These are phyloP conservation scores for Tachina grossa DNA, from an alignment of 2,888 invertebrate species.

Conservation along the genomic window DNA sequence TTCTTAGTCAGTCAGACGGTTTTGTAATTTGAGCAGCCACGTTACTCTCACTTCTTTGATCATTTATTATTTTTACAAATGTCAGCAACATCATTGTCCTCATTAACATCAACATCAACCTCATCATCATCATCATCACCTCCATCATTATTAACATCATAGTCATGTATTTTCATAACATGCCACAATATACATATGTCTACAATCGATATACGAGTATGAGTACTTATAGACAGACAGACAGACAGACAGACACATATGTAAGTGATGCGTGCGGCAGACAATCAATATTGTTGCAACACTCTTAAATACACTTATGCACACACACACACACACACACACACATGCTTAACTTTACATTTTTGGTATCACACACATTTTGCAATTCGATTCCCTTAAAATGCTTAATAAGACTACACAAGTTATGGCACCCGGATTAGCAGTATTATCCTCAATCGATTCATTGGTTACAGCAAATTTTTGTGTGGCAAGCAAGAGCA, in stretches of 20 bases:
- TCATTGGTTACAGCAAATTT: conserved; percentile 49
- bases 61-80: conserved; percentile 54
- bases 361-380: conserved; percentile 4
- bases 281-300: conserved; percentile 52
- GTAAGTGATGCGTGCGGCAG: background rate
- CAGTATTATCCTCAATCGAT: conserved; percentile 34
- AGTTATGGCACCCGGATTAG: conserved; percentile 6
- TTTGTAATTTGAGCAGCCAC: conserved; percentile 28
- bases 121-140: background rate
- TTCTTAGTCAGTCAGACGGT: conserved; percentile 4
- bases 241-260: background rate
- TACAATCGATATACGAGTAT: conserved; percentile 20
- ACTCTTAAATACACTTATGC: conserved; percentile 15
- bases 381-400: conserved; percentile 41
- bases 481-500: conserved; percentile 47
- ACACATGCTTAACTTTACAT: conserved; percentile 13
- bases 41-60: conserved; percentile 31
- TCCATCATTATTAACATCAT: conserved; percentile 3
- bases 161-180: conserved; percentile 54
- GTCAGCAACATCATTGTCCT: conserved; percentile 42
- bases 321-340: background rate
- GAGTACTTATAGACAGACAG: background rate
- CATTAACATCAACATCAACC: conserved; percentile 25
- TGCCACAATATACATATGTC: conserved; percentile 59
- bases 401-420: conserved; percentile 21